Percentiles rank a stretch among this genome's conserved stretches.
These are phyloP conservation scores for Brotula barbata DNA, from an alignment of 2,797 vertebrate genomes.

Conservation along the genomic window DNA sequence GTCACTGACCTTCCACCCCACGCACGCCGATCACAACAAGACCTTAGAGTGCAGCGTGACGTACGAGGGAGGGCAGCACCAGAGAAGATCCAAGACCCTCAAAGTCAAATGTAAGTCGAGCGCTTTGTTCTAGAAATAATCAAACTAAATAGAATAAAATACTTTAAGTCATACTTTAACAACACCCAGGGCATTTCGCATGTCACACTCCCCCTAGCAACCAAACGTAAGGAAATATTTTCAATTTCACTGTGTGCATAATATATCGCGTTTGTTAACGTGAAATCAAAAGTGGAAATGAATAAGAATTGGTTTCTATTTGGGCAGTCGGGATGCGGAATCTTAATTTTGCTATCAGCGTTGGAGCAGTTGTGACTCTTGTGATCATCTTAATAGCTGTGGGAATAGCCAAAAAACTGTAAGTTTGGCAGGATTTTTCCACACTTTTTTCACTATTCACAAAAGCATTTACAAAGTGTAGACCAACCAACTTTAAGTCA, in stretches of 20 bases:
- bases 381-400: conserved; percentile 40
- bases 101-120: conserved; percentile 69
- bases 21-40: conserved; percentile 49
- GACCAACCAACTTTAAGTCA: not conserved
- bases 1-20: conserved; percentile 58
- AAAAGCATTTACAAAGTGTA: not conserved
- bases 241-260: not conserved
- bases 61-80: conserved; percentile 44
- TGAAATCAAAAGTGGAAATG: not conserved
- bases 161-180: no score
- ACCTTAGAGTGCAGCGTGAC: conserved; percentile 54
- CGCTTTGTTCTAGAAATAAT: not conserved
- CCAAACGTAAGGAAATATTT: conserved; percentile 42
- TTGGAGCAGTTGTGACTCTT: conserved; percentile 35
- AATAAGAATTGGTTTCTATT: conserved; percentile 32
- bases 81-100: conserved; percentile 22
- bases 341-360: conserved; percentile 32
- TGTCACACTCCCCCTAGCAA: conserved; percentile 37
- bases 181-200: conserved; percentile 61
- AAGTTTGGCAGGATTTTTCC: conserved; percentile 18
- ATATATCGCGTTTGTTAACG: not conserved
- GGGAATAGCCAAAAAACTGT: conserved; percentile 56
- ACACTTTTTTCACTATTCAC: not conserved
- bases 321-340: conserved; percentile 48
- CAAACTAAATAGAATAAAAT: no score